Conservation (phyloP, 2,797 vertebrate genomes). For the Serranus cabrilla region DNA sequence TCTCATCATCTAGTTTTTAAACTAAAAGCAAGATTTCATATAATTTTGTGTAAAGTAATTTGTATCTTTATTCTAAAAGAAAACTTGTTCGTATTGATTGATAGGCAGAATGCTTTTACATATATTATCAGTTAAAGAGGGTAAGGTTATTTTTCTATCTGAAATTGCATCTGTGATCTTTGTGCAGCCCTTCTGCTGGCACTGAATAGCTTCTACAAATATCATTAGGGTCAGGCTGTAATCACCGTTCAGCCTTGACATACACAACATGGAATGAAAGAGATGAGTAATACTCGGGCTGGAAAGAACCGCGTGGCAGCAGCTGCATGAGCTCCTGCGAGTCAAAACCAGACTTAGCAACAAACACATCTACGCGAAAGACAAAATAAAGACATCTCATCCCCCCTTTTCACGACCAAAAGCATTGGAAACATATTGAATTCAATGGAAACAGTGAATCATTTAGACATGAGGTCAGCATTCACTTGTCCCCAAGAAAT, state of each 20-base stretch:
- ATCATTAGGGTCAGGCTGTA: constrained; percentile 35
- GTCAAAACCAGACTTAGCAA: constrained; percentile 47
- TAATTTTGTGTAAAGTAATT: no score
- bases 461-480: constrained; percentile 49
- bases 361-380: constrained; percentile 36
- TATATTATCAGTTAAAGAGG: constrained; percentile 7
- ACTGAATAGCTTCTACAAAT: constrained; percentile 33
- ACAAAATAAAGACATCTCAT: constrained; percentile 48
- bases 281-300: constrained; percentile 59
- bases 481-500: constrained; percentile 32
- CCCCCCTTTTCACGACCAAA: constrained; percentile 28
- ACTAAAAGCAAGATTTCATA: no score
- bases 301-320: constrained; percentile 35
- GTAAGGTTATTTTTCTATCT: background rate
- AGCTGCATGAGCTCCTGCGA: constrained; percentile 45
- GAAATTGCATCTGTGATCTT: constrained; percentile 4
- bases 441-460: constrained; percentile 56
- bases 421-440: constrained; percentile 29
- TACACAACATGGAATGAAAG: constrained; percentile 50
- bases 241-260: constrained; percentile 45
- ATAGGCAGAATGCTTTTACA: no score
- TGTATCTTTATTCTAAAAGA: no score
- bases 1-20: no score
- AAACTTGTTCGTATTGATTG: no score
- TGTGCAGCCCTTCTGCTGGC: constrained; percentile 5